Conservation (phyloP, 2,113 vertebrate species). For the Daphoenositta chrysoptera region DNA sequence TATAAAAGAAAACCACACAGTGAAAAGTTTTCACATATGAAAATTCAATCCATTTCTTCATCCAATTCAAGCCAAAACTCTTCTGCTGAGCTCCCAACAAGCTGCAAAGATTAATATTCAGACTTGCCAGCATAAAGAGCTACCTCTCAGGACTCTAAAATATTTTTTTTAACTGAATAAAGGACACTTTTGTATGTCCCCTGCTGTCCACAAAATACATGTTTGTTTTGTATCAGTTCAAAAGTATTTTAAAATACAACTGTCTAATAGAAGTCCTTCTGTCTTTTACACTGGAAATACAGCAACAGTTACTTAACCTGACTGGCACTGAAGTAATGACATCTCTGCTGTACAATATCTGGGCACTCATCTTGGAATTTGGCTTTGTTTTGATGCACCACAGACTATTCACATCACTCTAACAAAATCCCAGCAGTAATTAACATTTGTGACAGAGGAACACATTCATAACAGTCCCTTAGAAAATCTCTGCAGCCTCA, state of each 20-base stretch:
- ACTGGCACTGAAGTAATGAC: background rate
- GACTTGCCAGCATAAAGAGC: background rate
- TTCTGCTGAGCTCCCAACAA: background rate
- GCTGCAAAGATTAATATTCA: background rate
- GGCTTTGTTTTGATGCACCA: background rate
- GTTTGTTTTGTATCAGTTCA: background rate
- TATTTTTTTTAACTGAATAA: background rate
- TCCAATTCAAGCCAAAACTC: background rate
- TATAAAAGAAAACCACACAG: background rate
- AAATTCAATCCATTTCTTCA: slow-evolving; percentile 3
- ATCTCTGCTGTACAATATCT: background rate
- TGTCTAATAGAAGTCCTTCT: background rate
- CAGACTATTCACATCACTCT: background rate
- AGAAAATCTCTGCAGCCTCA: background rate
- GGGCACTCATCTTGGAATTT: background rate
- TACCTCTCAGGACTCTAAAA: background rate
- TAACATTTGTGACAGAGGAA: background rate
- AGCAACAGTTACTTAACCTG: background rate
- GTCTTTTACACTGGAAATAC: background rate
- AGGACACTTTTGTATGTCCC: background rate
- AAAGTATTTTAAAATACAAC: background rate
- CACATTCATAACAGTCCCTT: background rate
- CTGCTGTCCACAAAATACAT: background rate
- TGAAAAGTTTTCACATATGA: background rate
- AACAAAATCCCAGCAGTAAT: background rate